Evolutionary conservation across 2,113 vertebrate species (phyloP), one percentile per base, ranked within the genome.

Genomic region (Zosterops hypoxanthus): DNA sequence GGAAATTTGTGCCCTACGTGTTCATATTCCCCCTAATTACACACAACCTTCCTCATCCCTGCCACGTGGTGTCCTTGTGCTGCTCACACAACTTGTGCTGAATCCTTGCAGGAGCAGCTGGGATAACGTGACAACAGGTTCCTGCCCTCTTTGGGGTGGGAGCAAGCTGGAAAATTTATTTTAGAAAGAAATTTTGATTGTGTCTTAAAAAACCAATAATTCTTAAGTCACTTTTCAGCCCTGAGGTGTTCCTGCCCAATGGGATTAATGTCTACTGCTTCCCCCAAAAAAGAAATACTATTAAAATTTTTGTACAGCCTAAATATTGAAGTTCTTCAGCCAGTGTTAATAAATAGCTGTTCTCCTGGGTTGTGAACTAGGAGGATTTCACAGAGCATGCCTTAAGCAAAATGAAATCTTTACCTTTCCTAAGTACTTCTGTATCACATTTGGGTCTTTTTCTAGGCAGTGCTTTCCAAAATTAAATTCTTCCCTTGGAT

Each of bases 401-500:
- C 56, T 65, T 77, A 55, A 61, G 39, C 68, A 88, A 52, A 88
- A 90, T 49, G 41, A 81, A 73, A 57, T 66, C 70, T 63, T 59
- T 83, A 73, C 66, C 56, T 61, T 95, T 89, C 46, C 50, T 83
- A 90, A 88, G 77, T 82, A 34, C 8, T 61, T 72, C 70, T 77
- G 61, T 77, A 72, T 82, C 85, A 72, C 55, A 70, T 80, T 92
- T 6, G 3, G 42, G 47, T 87, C 66, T 95, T 95, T 90, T 84
- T 90, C 87, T 86, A 88, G 64, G 36, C 69, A 44, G 61, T 0
- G 14, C 57, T 90, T 78, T 84, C 82, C 63, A 92, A 91, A 94
- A 95, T 83, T 83, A 92, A 94, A 70, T 90, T 66, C 44, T 82
- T 95, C 36, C 85, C 82, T 88, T 66, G 85, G 66, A 36, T 75